Conservation (phyloP, 2,113 vertebrate genomes). For the Orthonyx spaldingii region DNA sequence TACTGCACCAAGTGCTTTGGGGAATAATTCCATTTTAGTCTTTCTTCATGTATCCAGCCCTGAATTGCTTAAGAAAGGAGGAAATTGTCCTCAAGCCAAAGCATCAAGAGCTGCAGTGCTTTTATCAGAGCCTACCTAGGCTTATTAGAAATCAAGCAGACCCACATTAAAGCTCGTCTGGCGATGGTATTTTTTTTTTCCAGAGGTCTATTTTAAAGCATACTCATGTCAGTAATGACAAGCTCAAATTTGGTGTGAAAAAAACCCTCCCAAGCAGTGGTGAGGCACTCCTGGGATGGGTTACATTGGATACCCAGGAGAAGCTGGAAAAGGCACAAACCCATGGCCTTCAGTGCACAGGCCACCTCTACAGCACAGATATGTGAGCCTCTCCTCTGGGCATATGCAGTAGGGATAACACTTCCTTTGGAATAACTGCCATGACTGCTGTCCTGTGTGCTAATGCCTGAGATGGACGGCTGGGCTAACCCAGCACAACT, state of each 20-base stretch:
- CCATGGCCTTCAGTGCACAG: neutral
- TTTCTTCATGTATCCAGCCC: neutral
- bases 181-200: neutral
- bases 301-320: neutral
- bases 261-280: neutral
- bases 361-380: neutral
- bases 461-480: neutral
- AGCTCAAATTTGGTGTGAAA: neutral
- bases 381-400: neutral
- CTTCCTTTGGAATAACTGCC: neutral
- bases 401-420: neutral
- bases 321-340: neutral
- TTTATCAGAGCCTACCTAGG: neutral
- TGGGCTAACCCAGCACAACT: neutral
- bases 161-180: neutral
- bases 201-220: neutral
- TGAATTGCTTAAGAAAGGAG: neutral
- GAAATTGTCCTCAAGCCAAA: neutral
- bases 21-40: neutral
- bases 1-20: neutral
- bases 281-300: neutral
- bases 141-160: neutral
- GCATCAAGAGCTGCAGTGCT: neutral
- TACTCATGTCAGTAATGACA: neutral
- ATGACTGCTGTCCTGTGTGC: neutral